Conservation (phyloP, 1,140 invertebrate species). For the Meloidogyne exigua region DNA sequence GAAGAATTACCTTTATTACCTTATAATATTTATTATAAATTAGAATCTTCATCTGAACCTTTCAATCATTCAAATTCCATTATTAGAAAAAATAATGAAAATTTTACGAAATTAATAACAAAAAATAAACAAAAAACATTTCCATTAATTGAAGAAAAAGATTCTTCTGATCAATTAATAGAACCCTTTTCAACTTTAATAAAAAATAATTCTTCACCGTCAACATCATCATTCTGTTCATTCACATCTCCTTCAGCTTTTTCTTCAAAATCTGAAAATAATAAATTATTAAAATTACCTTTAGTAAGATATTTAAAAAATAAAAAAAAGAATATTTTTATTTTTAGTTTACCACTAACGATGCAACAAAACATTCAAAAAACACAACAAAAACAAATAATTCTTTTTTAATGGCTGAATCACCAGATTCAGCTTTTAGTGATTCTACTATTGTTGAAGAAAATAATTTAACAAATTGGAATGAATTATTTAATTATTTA, state of each 20-base stretch:
- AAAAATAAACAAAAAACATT: background rate
- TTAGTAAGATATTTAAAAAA: too few species aligned
- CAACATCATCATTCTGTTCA: too few species aligned
- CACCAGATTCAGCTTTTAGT: background rate
- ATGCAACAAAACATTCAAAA: too few species aligned
- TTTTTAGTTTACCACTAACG: too few species aligned
- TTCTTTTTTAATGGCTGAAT: background rate
- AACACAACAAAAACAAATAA: too few species aligned
- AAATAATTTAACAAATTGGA: conserved; percentile 40
- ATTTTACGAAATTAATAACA: background rate
- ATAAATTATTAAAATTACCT: too few species aligned
- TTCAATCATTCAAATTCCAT: background rate
- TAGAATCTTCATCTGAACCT: conserved; percentile 34
- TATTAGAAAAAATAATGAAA: background rate
- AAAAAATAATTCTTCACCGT: too few species aligned
- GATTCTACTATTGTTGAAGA: background rate
- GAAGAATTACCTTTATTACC: conserved; percentile 47
- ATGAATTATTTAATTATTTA: conserved; percentile 41
- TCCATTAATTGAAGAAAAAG: background rate
- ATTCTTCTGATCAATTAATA: background rate
- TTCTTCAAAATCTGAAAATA: too few species aligned
- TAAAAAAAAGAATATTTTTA: too few species aligned
- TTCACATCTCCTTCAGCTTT: too few species aligned
- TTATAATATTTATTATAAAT: conserved; percentile 48
- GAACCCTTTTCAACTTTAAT: too few species aligned